These are phyloP conservation scores for Microctonus hyperodae DNA, from an alignment of 2,888 invertebrate species.

Conservation along the genomic window DNA sequence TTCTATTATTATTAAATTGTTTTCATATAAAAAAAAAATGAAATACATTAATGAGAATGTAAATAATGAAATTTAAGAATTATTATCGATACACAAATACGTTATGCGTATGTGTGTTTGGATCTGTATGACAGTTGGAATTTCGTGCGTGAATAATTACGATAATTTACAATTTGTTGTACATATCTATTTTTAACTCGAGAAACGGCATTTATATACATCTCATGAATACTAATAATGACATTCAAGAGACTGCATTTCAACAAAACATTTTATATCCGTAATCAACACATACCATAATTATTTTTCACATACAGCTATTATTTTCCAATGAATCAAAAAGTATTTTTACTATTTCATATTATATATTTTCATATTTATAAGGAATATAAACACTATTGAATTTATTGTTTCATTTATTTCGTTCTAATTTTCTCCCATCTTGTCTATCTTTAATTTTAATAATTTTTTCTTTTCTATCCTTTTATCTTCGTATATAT, in stretches of 20 bases:
- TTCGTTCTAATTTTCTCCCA: neutral
- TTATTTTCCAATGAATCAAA: neutral
- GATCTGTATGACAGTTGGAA: neutral
- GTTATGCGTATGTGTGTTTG: neutral
- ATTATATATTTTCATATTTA: neutral
- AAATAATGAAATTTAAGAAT: neutral
- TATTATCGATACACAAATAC: neutral
- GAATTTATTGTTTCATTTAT: neutral
- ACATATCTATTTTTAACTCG: constrained; percentile 2
- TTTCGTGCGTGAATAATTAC: neutral
- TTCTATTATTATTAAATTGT: neutral
- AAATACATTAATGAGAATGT: neutral
- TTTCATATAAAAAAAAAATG: neutral
- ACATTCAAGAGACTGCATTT: neutral
- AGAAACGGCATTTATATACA: neutral
- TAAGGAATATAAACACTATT: neutral
- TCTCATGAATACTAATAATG: neutral
- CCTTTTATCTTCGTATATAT: no score
- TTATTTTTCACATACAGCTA: neutral
- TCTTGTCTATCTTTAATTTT: neutral
- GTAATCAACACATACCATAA: neutral
- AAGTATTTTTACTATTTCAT: neutral
- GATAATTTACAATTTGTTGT: neutral
- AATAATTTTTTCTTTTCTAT: no score
- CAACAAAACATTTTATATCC: neutral